Evolutionary conservation across 2,888 invertebrate genomes (phyloP).

Genomic region (Macrophya alboannulata): DNA sequence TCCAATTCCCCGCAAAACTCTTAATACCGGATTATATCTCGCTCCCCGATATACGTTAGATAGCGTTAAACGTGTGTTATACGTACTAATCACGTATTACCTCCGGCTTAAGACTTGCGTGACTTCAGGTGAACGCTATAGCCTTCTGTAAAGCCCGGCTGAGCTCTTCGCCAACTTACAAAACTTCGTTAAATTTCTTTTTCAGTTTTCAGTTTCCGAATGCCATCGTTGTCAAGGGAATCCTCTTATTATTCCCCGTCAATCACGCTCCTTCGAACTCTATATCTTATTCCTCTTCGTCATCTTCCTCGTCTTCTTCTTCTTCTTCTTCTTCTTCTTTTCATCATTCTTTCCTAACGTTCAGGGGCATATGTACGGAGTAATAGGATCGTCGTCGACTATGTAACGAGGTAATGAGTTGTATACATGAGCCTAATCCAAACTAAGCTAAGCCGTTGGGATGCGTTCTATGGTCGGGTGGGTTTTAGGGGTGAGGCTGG

Average conservation of each 20-base stretch:
- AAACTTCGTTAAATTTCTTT: constrained; percentile 8
- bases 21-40: constrained; percentile 50
- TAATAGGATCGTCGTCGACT: constrained; percentile 44
- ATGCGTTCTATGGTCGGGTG: constrained; percentile 50
- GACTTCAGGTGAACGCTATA: constrained; percentile 4
- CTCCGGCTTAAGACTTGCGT: constrained; percentile 2
- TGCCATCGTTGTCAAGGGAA: neutral
- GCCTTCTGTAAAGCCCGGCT: neutral
- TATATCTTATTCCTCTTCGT: neutral
- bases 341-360: neutral
- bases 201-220: neutral
- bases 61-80: constrained; percentile 43
- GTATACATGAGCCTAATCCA: constrained; percentile 75
- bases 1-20: constrained; percentile 11
- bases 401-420: constrained; percentile 73
- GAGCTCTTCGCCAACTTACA: neutral
- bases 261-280: neutral
- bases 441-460: constrained; percentile 69
- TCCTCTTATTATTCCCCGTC: neutral
- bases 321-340: neutral
- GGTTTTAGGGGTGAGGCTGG: constrained; percentile 48
- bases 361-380: neutral
- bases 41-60: constrained; percentile 34
- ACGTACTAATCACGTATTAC: constrained; percentile 23
- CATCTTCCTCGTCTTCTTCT: neutral